Evolutionary conservation across 1,140 invertebrate genomes (phyloP).

Genomic region (Parapsyche elsis): DNA sequence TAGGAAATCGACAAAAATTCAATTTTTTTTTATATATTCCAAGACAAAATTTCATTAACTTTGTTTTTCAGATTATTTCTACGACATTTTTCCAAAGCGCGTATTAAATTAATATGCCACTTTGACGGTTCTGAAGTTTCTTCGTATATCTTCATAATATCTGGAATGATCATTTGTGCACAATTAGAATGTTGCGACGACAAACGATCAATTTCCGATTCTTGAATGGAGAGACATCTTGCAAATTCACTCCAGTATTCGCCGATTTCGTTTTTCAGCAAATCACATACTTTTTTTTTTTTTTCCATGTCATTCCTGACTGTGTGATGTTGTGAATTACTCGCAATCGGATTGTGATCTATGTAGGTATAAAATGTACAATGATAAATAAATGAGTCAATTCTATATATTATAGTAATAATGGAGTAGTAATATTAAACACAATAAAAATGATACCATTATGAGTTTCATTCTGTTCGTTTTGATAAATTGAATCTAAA

Average conservation of each 20-base stretch:
- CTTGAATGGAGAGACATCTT: not conserved
- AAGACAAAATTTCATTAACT: not conserved
- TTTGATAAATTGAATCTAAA: no score
- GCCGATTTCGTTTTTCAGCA: slow-evolving; percentile 1
- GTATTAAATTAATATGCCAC: not conserved
- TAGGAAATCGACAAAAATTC: no score
- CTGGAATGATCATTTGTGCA: not conserved
- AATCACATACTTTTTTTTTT: not conserved
- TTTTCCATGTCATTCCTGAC: slow-evolving; percentile 8
- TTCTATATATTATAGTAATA: no score
- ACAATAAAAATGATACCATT: no score
- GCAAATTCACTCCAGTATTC: slow-evolving; percentile 3
- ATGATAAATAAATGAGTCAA: no score
- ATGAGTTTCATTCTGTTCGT: no score
- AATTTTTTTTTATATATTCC: no score
- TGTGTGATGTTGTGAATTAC: no score
- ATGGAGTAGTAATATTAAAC: no score
- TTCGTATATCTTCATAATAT: not conserved
- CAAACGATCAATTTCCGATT: not conserved
- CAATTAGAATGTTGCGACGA: not conserved
- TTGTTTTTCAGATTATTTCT: slow-evolving; percentile 8
- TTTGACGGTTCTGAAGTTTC: not conserved
- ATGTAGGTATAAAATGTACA: no score
- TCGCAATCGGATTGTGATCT: no score
- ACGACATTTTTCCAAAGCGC: slow-evolving; percentile 9